Conservation (phyloP, 2,113 vertebrate genomes). For the Girardinichthys multiradiatus region DNA sequence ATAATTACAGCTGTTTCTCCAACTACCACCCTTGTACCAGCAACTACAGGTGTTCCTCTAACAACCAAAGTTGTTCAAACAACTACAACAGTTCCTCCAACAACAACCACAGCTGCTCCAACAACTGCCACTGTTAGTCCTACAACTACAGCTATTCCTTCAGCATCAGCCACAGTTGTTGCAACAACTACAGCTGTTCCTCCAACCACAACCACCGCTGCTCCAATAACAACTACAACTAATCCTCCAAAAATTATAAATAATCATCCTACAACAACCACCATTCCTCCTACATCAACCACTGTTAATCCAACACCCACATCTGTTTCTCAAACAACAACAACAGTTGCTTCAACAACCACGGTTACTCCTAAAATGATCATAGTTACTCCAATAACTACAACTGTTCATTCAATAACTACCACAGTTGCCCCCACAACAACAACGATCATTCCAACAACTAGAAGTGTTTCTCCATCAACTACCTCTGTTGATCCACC, state of each 20-base stretch:
- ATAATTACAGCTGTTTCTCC: too few relatives aligned
- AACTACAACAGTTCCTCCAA: too few relatives aligned
- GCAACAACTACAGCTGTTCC: not conserved
- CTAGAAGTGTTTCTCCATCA: too few relatives aligned
- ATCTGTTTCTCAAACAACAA: too few relatives aligned
- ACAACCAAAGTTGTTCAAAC: too few relatives aligned
- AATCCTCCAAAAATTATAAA: too few relatives aligned
- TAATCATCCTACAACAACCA: too few relatives aligned
- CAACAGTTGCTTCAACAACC: not conserved
- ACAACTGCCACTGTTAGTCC: not conserved
- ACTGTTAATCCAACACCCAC: not conserved
- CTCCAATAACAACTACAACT: too few relatives aligned
- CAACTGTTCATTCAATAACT: not conserved
- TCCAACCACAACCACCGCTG: not conserved
- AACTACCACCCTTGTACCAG: not conserved
- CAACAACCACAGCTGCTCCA: not conserved
- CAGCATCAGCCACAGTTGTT: not conserved
- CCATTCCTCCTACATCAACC: not conserved
- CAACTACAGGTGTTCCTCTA: not conserved
- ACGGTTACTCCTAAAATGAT: too few relatives aligned
- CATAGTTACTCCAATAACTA: not conserved
- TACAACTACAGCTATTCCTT: not conserved
- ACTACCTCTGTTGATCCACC: not conserved
- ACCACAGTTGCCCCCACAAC: too few relatives aligned
- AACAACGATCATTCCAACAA: too few relatives aligned